Conservation (phyloP, 2,888 invertebrate species). For the Synergus umbraculus region DNA sequence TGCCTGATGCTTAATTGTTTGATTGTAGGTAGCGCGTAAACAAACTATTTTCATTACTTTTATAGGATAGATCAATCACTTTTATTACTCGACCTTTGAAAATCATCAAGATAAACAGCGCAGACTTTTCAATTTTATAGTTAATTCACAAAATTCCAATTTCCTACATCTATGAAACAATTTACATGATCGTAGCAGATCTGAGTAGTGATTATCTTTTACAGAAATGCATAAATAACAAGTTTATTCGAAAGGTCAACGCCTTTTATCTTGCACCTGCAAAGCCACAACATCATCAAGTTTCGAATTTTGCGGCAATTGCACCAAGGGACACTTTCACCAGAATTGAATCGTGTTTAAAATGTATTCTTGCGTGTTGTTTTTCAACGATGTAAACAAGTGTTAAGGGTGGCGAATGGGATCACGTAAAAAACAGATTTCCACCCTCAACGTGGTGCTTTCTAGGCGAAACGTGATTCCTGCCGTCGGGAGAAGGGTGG, state of each 20-base stretch:
- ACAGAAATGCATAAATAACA: not conserved
- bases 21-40: constrained; percentile 16
- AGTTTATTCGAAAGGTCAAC: not conserved
- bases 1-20: constrained; percentile 20
- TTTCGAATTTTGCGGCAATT: not conserved
- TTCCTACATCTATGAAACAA: not conserved
- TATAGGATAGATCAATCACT: not conserved
- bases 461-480: constrained; percentile 48
- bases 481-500: constrained; percentile 55
- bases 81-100: not conserved
- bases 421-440: constrained; percentile 75
- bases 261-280: not conserved
- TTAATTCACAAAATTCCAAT: not conserved
- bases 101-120: not conserved
- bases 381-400: constrained; percentile 64
- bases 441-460: constrained; percentile 62
- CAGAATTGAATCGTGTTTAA: constrained; percentile 37
- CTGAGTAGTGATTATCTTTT: not conserved
- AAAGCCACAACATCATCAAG: not conserved
- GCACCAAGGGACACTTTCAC: constrained; percentile 21
- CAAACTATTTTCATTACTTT: not conserved
- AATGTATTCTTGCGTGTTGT: constrained; percentile 33
- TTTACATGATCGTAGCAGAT: no score
- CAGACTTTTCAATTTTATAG: not conserved
- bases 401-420: constrained; percentile 68